Evolutionary conservation across 2,797 vertebrate genomes (phyloP), one percentile per base, ranked within the genome.

Genomic region (Hemitrygon akajei): DNA sequence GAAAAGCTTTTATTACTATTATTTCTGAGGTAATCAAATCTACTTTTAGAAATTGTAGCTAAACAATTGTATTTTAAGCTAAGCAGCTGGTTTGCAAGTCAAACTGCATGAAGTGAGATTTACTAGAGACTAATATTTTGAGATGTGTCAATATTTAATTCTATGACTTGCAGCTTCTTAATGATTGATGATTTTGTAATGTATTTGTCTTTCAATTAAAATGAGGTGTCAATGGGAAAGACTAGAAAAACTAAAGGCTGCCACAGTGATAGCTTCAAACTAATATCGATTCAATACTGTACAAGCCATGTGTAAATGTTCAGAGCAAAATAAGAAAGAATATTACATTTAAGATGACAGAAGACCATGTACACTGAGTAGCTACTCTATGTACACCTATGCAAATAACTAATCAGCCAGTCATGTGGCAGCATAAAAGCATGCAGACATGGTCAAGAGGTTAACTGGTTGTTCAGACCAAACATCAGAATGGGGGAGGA

Each of bases 201-300:
- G 89, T 71, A 91, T 93, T 93, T 93, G 91, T 1, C 69, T 93
- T 93, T 93, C 71, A 73, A 92, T 92, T 75, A 73, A 92, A 92
- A 75, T 92, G 37, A 91, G 58, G 87, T 69, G 71, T 76, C 91
- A 93, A 58, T 75, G 91, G 91, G 71, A 76, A 93, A 92, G 12
- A 75, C 69, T 66, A 20, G 4, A 71, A 73, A 66, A 92, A 92
- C 40, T 73, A 92, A 75, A 93, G 69, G 20, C 71, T 58, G 71
- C 71, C 71, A 9, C 91, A 75, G 91, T 76, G 71, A 93, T 27
- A 93, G 71, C 91, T 92, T 75, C 37, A 92, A 92, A 75, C 34
- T 71, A 91, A 56, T 89, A 89, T 89, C 2, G n/a, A 69, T 69
- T 75, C 27, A 76, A 27, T 81, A 22, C 80, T 40, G 34, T 58